Percentiles rank a stretch among this genome's conserved stretches.
Evolutionary conservation across 2,113 vertebrate genomes (phyloP).

Genomic region (Neodontobutis hainanensis): DNA sequence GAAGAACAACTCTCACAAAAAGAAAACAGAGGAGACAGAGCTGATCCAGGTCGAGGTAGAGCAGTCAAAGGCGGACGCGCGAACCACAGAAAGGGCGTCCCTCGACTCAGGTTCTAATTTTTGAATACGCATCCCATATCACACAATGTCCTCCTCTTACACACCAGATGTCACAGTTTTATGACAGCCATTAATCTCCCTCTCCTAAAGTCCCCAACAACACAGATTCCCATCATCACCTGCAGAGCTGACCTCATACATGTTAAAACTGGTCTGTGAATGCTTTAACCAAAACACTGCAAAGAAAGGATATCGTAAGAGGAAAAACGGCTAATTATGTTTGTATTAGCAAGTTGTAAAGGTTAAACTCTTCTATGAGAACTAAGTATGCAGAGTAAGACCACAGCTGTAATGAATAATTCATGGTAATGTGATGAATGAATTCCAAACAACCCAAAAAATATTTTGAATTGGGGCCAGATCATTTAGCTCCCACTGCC

Average conservation of each 20-base stretch:
- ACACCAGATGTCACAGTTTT: neutral
- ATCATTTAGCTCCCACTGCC: slow-evolving; percentile 11
- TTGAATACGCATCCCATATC: neutral
- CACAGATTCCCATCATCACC: slow-evolving; percentile 12
- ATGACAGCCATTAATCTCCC: slow-evolving; percentile 2
- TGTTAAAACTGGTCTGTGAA: slow-evolving; percentile 12
- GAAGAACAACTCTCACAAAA: slow-evolving; percentile 84
- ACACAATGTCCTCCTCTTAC: neutral
- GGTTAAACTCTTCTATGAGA: slow-evolving; percentile 50
- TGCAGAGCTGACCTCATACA: slow-evolving; percentile 15
- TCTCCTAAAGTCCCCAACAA: neutral
- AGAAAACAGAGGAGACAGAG: slow-evolving; percentile 90
- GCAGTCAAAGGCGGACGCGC: slow-evolving; percentile 79
- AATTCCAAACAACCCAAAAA: slow-evolving; percentile 9
- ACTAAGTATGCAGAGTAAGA: slow-evolving; percentile 47
- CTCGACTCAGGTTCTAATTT: slow-evolving; percentile 88
- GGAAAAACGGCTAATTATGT: slow-evolving; percentile 42
- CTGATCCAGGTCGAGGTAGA: slow-evolving; percentile 91
- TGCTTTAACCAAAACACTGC: slow-evolving; percentile 18
- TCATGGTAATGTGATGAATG: slow-evolving; percentile 31
- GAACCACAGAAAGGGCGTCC: slow-evolving; percentile 83
- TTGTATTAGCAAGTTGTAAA: slow-evolving; percentile 48
- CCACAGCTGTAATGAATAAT: slow-evolving; percentile 40
- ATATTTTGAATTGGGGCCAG: slow-evolving; percentile 1
- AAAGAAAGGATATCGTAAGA: slow-evolving; percentile 35